phyloP scores from a whole-genome alignment of 2,888 invertebrate species.

The Geotrupes spiniger region DNA sequence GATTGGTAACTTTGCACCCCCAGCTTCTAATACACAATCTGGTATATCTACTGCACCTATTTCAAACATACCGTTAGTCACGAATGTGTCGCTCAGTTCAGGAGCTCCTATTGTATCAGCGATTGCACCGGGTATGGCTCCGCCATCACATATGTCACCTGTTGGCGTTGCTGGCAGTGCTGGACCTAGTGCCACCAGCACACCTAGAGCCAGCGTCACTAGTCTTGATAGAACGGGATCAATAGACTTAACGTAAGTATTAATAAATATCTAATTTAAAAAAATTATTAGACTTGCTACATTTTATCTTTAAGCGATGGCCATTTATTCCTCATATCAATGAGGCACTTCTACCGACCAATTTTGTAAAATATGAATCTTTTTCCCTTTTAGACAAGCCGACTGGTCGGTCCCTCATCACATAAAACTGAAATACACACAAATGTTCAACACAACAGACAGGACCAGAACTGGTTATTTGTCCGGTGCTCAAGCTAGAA shows the following conservation, averaged over 20 bases:
- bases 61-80: too few species aligned
- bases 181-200: constrained; percentile 44
- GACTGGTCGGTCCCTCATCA: constrained; percentile 89
- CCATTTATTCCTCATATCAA: too few species aligned
- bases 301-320: too few species aligned
- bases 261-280: background rate
- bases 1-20: too few species aligned
- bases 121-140: constrained; percentile 8
- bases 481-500: constrained; percentile 88
- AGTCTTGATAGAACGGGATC: constrained; percentile 50
- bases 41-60: constrained; percentile 28
- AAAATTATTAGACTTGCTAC: too few species aligned
- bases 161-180: constrained; percentile 12
- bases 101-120: constrained; percentile 3
- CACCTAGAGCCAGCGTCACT: constrained; percentile 46
- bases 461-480: constrained; percentile 81
- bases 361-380: background rate
- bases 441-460: constrained; percentile 91
- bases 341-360: too few species aligned
- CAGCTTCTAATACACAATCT: background rate
- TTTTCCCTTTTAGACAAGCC: constrained; percentile 49
- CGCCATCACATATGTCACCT: constrained; percentile 19
- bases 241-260: constrained; percentile 49
- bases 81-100: constrained; percentile 14
- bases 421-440: constrained; percentile 86